Evolutionary conservation across 2,888 invertebrate genomes (phyloP), one percentile per base, ranked within the genome.

Genomic region (Blastobasis lacticolella): DNA sequence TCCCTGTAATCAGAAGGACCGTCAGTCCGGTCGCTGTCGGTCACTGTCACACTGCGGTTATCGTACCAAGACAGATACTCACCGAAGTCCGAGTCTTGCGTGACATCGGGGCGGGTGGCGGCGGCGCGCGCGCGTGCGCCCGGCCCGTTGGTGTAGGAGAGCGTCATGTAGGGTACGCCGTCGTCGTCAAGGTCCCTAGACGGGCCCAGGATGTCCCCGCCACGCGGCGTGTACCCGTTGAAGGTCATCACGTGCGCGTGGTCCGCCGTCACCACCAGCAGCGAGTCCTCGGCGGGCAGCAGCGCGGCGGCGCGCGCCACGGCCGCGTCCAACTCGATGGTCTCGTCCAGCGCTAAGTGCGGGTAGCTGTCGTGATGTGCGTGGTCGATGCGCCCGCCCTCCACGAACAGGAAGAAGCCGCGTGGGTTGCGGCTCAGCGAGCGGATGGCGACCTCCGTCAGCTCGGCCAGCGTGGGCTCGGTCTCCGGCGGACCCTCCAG

Each of bases 371-470:
- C 83, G 66, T 94, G 94, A 67, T 93, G 92, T 0, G 90, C 92
- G 58, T 90, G 89, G 67, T 92, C 92, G 52, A 92, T 92, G 64
- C 89, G 81, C 0, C 90, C 92, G 55, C 74, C 92, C 72, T 93
- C 92, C 37, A 95, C 92, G 66, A 95, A 92, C 8, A 95, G 76
- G 65, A 94, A 93, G 72, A 90, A 95, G 0, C 95, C 95, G 1
- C 92, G 87, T 38, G 81, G 76, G 62, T 90, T 89, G 59, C 90
- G 91, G 37, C 87, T 81, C 49, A 96, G 81, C 6, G 93, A 81
- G 53, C 90, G 85, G 48, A 96, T 92, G 0, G 95, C 95, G 9
- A 90, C 89, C 78, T 73, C 75, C 0, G 78, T 78, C 7, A 78
- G 59, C 52, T 78, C 77, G 4, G 71, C 60, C 43, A 95, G 74